Evolutionary conservation across 2,113 vertebrate species (phyloP).

Genomic region (Tinamus guttatus): DNA sequence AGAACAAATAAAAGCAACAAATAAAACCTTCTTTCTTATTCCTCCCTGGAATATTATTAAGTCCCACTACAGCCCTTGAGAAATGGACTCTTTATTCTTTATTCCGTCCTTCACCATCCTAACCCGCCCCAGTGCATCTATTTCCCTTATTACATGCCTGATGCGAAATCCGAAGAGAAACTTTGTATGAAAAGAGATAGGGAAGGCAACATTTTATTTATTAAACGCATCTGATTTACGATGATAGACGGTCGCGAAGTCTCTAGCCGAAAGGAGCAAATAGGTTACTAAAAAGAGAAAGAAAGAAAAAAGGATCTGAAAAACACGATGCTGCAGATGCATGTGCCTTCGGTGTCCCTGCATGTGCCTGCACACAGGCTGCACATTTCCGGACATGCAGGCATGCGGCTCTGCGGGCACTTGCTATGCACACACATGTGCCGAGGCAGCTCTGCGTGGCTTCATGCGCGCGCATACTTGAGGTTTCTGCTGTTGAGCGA

Average conservation of each 20-base stretch:
- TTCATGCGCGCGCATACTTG: background rate
- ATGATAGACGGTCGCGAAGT: background rate
- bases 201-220: background rate
- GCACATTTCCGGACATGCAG: background rate
- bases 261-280: background rate
- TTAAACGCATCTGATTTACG: background rate
- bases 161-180: background rate
- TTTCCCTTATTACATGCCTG: background rate
- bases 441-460: background rate
- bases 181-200: background rate
- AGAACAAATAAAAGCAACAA: background rate
- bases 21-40: constrained; percentile 45
- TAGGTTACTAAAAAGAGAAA: background rate
- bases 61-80: background rate
- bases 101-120: background rate
- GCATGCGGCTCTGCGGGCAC: background rate
- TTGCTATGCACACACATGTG: rapidly evolving
- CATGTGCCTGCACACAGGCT: background rate
- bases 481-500: background rate
- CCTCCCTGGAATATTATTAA: background rate
- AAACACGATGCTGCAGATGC: background rate
- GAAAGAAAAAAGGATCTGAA: background rate
- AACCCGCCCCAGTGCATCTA: background rate
- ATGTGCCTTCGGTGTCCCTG: background rate
- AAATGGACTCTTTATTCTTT: background rate